Base-by-base conservation (phyloP, 2,113 vertebrate species). In the Xerus inauris region DNA sequence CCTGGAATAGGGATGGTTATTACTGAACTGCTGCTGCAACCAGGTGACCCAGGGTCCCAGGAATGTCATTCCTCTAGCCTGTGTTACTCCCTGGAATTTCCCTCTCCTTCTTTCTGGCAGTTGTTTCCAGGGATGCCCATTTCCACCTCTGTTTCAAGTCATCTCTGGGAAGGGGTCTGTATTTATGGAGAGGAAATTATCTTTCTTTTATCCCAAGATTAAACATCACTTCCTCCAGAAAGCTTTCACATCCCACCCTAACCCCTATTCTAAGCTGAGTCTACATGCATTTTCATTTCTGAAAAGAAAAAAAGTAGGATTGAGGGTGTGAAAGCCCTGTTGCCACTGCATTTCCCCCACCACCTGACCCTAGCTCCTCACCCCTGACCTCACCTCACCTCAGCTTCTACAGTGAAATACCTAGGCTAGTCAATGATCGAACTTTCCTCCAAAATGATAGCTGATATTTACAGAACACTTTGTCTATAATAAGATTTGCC, bases 351-450 rank as follows among this genome's bases (percentile, higher is more conserved):
- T 71, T 13, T 20, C 13, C 20, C 32, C 1, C 7, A 22, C 28
- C 3, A 2, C 5, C 71, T 1, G 0, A 59, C 28, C 1, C 17
- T 5, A 12, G 0, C 26, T 19, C 59, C 17, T 17, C 5, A 1
- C 10, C 30, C 1, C 19, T 5, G 8, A 87, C 17, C 49, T 20
- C 17, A 45, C 45, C 67, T 77, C 20, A 83, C 32, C 38, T 54
- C 65, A 16, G n/a, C 47, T 67, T 62, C 67, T 13, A 19, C 20
- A 54, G 17, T 59, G 28, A 57, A n/a, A 22, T n/a, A 32, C 38
- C 10, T 76, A 79, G n/a, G 20, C 35, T 1, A 12, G 40, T 42
- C 38, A 32, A 6, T 6, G 32, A 10, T 32, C 28, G 47, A 22
- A 2, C 64, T 42, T 59, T 7, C 62, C 77, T 83, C 64, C 28